Evolutionary conservation across 2,797 vertebrate species (phyloP).

Genomic region (Ateles fusciceps): DNA sequence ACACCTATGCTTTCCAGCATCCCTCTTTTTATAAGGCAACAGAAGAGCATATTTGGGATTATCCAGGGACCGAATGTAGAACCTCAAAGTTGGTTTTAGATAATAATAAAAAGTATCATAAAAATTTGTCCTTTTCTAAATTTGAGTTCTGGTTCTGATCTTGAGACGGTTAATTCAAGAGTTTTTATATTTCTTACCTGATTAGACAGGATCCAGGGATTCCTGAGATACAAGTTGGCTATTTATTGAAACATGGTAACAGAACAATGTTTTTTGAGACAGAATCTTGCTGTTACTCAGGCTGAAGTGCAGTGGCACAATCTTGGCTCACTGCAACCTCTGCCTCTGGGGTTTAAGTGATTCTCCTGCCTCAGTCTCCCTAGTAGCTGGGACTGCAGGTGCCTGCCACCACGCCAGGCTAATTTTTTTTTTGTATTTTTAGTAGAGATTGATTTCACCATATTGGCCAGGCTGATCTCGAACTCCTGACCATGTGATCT

Average conservation of each 20-base stretch:
- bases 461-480: too few relatives aligned
- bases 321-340: too few relatives aligned
- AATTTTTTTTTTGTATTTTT: too few relatives aligned
- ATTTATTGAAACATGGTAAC: background rate
- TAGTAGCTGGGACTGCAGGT: too few relatives aligned
- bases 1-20: background rate
- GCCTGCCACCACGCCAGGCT: too few relatives aligned
- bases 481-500: too few relatives aligned
- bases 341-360: too few relatives aligned
- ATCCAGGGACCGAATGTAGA: background rate
- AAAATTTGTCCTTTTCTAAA: background rate
- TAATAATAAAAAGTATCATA: background rate
- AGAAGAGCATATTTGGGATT: background rate
- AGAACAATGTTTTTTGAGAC: background rate
- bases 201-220: background rate
- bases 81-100: background rate
- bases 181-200: background rate
- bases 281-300: too few relatives aligned
- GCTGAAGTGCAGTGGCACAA: too few relatives aligned
- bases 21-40: background rate
- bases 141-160: background rate
- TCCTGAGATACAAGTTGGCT: background rate
- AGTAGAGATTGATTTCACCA: too few relatives aligned
- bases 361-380: too few relatives aligned
- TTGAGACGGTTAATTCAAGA: conserved; percentile 19